Base-by-base conservation (phyloP, 2,888 invertebrate species). In the Dione vanillae region DNA sequence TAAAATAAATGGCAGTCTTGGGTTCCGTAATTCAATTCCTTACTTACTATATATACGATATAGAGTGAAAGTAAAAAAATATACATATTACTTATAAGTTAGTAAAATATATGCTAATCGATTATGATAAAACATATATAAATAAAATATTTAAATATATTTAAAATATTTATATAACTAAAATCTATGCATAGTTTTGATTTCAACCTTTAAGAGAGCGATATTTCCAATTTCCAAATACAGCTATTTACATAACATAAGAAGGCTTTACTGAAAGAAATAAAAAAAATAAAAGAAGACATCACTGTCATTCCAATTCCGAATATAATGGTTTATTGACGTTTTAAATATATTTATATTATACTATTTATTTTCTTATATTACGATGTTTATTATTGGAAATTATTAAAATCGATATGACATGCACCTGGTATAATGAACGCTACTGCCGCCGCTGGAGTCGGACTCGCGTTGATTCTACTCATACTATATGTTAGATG, bases 401-500 rank as follows among this genome's bases (percentile, higher is more conserved):
- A 45, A 61, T 27, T 56, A 49, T 16, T 67, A 62, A 16, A 49
- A 19, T 58, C 71, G 73, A 74, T 80, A 83, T 78, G 73, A 85
- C 85, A 83, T 73, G 80, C 78, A 65, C 58, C 52, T 65, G 66
- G 67, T 69, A 76, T 77, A 75, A 87, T 88, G 87, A 81, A 83
- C 75, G 73, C 80, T 65, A 75, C 81, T 20, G 74, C 77, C 70
- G 81, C 81, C 67, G 86, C 85, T 71, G 86, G 80, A 52, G 65
- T 87, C 41, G 87, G 85, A 68, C 78, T 87, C 27, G 78, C 75
- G 12, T 68, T 90, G 5, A 67, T 88, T 41, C 45, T 85, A 20
- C 71, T 90, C 65, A 70, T 83, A 2, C 72, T 90, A 35, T 40
- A 82, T 9, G 47, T 85, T 75, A 82, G 80, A 65, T 88, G 86